Base-by-base conservation (phyloP, 2,888 invertebrate genomes). In the Phyllotreta cruciferae region DNA sequence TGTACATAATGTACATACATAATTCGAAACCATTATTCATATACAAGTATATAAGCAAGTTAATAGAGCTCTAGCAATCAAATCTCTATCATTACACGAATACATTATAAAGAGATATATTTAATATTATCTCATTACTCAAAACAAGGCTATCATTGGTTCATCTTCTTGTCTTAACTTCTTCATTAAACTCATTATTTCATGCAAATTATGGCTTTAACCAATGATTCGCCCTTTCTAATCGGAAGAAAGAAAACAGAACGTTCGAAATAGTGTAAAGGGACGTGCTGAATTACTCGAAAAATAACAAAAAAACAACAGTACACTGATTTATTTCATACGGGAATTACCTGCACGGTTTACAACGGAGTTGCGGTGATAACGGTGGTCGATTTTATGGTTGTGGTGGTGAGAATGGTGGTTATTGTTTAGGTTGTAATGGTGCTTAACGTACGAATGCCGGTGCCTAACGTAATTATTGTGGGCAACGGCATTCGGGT, bases 401-500 rank as follows among this genome's bases (percentile, higher is more conserved):
- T 85, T 85, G 78, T 84, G 83, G 77, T 84, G 85, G 83, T 87
- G 87, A 78, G 84, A 84, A 77, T 84, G 84, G 77, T 83, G 84
- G 75, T 85, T 84, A 83, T 85, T 87, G 79, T 86, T 88, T 83
- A 83, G 85, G 82, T 83, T 84, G 76, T 83, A 82, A 77, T 82
- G 82, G 76, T 84, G 84, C 77, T 84, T 84, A 75, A 82, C 81
- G 75, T 84, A 84, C 76, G 85, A 80, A 78, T 84, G 80, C 49
- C 75, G 64, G 62, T 75, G 75, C 24, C 79, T 78, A 69, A 77
- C 74, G 68, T 80, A 78, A 66, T 78, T 82, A 75, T 83, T 83
- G 78, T 85, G 85, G 73, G 82, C 81, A 74, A 83, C 83, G 74
- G 88, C 87, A 80, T 87, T 88, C 76, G 92, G 92, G 85, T 93